phyloP scores from a whole-genome alignment of 1,140 invertebrate species.

The Atopsyche davidsoni region DNA sequence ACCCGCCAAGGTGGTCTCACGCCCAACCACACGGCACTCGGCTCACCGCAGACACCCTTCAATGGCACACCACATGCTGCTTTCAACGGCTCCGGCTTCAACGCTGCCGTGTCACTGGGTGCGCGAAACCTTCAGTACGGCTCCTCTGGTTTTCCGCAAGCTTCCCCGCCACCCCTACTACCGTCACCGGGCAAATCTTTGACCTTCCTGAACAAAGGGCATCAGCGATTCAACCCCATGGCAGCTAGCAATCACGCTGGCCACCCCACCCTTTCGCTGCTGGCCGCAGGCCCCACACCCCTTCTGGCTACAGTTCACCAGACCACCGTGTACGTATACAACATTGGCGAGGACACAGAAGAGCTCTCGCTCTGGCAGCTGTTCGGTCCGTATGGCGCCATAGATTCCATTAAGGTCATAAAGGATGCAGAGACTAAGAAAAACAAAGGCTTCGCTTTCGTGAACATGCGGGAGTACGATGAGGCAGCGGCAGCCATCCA shows the following conservation, averaged over 20 bases:
- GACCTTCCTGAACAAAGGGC: conserved; percentile 47
- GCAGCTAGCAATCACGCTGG: conserved; percentile 38
- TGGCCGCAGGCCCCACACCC: conserved; percentile 34
- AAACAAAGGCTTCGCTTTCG: conserved; percentile 99
- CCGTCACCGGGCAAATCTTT: conserved; percentile 46
- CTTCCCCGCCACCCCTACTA: conserved; percentile 41
- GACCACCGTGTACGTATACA: conserved; percentile 74
- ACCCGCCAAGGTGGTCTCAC: conserved; percentile 37
- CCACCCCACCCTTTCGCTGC: conserved; percentile 36
- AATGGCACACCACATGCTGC: conserved; percentile 35
- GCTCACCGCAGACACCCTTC: conserved; percentile 41
- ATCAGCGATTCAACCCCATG: conserved; percentile 48
- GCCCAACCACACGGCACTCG: conserved; percentile 33
- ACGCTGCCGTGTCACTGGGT: conserved; percentile 1
- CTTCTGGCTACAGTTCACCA: conserved; percentile 33
- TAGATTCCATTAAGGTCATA: conserved; percentile 97
- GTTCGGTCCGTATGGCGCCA: conserved; percentile 98
- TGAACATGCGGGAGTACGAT: conserved; percentile 99
- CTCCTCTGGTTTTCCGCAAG: conserved; percentile 36
- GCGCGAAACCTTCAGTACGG: conserved; percentile 33
- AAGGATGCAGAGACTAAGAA: conserved; percentile 97
- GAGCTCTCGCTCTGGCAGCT: conserved; percentile 98
- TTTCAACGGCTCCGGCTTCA: conserved; percentile 31
- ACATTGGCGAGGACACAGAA: conserved; percentile 95
- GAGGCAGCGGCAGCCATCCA: conserved; percentile 96